Conservation (phyloP, 1,140 invertebrate species). For the Meloidogyne hapla region DNA sequence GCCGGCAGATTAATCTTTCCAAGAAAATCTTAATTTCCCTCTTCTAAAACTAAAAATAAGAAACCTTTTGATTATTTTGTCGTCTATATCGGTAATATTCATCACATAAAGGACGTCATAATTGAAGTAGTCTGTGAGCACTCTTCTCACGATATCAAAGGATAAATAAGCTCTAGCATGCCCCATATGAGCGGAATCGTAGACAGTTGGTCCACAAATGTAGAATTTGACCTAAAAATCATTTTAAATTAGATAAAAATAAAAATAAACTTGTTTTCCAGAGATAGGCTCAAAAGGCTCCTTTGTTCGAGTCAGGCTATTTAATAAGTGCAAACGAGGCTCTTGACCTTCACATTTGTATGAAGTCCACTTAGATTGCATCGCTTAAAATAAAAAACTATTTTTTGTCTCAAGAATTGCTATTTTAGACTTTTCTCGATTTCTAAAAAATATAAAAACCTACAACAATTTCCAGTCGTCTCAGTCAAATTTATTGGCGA, state of each 20-base stretch:
- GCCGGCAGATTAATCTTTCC: no score
- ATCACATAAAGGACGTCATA: conserved; percentile 94
- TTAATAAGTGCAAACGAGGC: conserved; percentile 55
- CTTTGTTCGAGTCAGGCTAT: conserved; percentile 65
- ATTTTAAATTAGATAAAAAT: conserved; percentile 28
- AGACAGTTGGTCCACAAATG: conserved; percentile 88
- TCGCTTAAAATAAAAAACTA: conserved; percentile 15
- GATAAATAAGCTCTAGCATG: conserved; percentile 84
- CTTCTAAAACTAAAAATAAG: background rate
- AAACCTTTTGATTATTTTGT: conserved; percentile 77
- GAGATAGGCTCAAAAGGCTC: conserved; percentile 84
- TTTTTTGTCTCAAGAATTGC: background rate
- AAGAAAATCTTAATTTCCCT: no score
- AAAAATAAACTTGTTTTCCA: conserved; percentile 69
- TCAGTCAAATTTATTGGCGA: background rate
- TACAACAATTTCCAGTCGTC: background rate
- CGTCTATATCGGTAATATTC: conserved; percentile 96
- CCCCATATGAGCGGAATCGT: conserved; percentile 95
- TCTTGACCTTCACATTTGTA: conserved; percentile 19
- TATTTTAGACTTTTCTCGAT: no score
- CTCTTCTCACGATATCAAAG: conserved; percentile 91
- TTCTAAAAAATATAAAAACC: background rate
- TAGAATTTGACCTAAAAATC: conserved; percentile 76
- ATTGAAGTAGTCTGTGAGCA: conserved; percentile 88
- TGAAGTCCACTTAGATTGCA: conserved; percentile 27